phyloP scores from a whole-genome alignment of 2,797 vertebrate genomes.

The Pangasius macronema region DNA sequence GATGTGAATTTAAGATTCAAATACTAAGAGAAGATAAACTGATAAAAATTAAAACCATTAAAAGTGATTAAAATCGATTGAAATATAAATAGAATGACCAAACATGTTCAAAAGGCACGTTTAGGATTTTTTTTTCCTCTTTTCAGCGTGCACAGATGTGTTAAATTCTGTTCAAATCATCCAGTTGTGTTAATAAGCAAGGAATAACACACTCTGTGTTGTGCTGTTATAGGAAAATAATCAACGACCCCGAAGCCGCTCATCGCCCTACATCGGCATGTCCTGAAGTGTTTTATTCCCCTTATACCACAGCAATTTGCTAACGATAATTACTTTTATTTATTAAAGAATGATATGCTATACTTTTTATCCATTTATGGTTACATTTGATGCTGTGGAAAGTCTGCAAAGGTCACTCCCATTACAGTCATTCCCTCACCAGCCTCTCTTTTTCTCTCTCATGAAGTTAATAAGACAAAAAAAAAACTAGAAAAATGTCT shows the following conservation, averaged over 20 bases:
- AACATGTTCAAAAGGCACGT: neutral
- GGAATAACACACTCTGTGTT: neutral
- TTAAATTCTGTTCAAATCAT: neutral
- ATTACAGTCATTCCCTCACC: neutral
- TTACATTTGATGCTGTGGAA: slow-evolving; percentile 7
- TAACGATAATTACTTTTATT: neutral
- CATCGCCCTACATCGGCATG: neutral
- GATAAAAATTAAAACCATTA: neutral
- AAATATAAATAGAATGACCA: neutral
- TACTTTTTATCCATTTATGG: neutral
- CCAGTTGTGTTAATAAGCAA: neutral
- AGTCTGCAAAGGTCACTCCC: neutral
- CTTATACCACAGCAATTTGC: too few relatives aligned
- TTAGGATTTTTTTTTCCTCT: neutral
- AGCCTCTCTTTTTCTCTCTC: neutral
- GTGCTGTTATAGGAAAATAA: neutral
- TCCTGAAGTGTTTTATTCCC: neutral
- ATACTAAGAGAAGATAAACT: neutral
- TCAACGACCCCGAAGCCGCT: neutral
- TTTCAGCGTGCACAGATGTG: neutral
- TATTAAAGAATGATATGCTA: neutral
- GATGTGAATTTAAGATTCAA: neutral
- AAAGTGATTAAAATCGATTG: neutral
- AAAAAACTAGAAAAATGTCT: neutral
- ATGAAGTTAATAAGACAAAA: neutral